Conservation (phyloP, 2,888 invertebrate genomes). For the Napeogenes inachia region DNA sequence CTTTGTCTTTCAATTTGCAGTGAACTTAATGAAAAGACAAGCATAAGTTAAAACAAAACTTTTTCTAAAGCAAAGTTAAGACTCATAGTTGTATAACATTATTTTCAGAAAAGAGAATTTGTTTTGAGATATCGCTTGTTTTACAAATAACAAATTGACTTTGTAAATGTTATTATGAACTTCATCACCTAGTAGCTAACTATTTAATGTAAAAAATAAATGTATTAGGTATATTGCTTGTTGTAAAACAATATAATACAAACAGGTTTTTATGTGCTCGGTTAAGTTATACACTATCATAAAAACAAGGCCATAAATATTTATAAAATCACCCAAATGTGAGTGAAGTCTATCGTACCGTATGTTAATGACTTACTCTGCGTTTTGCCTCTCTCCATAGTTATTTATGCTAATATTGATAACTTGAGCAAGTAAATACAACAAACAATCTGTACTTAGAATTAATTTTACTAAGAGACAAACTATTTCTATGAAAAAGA, state of each 20-base stretch:
- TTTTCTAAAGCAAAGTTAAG: slow-evolving; percentile 7
- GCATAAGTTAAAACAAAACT: slow-evolving; percentile 15
- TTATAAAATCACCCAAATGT: slow-evolving; percentile 1
- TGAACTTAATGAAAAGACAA: slow-evolving; percentile 23
- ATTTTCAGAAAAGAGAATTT: slow-evolving; percentile 10
- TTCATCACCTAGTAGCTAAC: not conserved
- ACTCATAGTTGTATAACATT: slow-evolving; percentile 11
- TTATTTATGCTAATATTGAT: slow-evolving; percentile 5
- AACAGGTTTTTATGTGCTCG: too few relatives aligned
- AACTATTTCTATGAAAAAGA: too few relatives aligned
- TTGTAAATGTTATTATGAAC: not conserved
- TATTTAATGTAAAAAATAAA: not conserved
- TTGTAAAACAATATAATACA: too few relatives aligned
- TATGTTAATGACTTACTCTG: slow-evolving; percentile 1
- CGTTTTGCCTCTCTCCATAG: not conserved
- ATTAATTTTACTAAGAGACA: too few relatives aligned
- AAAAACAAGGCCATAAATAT: not conserved
- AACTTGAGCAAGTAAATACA: not conserved
- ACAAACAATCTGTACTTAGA: too few relatives aligned
- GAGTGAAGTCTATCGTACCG: not conserved
- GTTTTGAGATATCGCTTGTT: slow-evolving; percentile 5
- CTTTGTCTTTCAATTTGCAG: slow-evolving; percentile 15
- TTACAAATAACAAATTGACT: not conserved
- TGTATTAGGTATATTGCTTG: too few relatives aligned
- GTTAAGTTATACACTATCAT: too few relatives aligned